Evolutionary conservation across 2,888 invertebrate species (phyloP), one percentile per base, ranked within the genome.

Genomic region (Oscheius onirici): DNA sequence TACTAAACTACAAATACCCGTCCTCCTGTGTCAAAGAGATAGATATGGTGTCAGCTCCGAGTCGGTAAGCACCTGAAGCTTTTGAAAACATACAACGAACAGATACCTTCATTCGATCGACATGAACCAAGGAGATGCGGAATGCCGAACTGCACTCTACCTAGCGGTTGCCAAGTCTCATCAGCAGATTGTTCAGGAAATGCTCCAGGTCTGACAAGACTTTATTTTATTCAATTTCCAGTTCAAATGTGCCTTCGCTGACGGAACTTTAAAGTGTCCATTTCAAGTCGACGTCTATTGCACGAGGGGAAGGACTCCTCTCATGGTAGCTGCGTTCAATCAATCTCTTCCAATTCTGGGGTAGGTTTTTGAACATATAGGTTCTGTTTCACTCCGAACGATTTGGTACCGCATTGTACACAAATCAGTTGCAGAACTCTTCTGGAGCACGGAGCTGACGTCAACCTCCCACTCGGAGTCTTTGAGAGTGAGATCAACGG

Each of bases 101-200:
- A 34, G 34, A 34, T 80, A 75, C 46, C 54, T 65, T 26, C 91
- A 93, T 88, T 92, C 95, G n/a, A 95, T 95, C 88, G 95, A 97
- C 89, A 91, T 96, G 60, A 97, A 97, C 89, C 92, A 83, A 26
- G 78, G 75, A 3, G 84, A 86, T 69, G 69, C 72, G 8, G 81
- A 84, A 54, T 84, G 84, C 61, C 95, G 95, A 89, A 95, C 93
- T 75, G 92, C 95, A 67, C 90, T 97, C 13, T 95, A 95, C 89
- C 92, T 95, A 74, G 94, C 96, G 13, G 93, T 94, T 88, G 81
- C 77, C 10, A 80, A 86, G 44, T 81, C 77, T 13, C 83, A 85
- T 67, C 71, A 72, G 2, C 76, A 75, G 20, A 75, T 83, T 1
- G 80, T 84, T 17, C 72, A 81, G 28, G 77, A 73, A 3, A 71